phyloP scores from a whole-genome alignment of 1,140 invertebrate genomes.

The Rhopalosiphum padi region DNA sequence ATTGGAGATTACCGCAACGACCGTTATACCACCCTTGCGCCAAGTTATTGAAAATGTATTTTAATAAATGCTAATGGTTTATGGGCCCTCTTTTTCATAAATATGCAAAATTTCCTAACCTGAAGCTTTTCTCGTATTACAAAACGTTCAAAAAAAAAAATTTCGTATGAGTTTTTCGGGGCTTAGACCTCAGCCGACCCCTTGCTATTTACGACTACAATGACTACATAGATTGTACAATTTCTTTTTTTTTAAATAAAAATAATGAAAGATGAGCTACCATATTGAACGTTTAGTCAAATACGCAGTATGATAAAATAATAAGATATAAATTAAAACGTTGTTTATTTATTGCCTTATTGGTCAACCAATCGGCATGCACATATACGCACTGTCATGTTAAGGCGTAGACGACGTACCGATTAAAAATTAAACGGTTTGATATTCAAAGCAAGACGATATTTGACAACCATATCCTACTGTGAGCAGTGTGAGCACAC shows the following conservation, averaged over 20 bases:
- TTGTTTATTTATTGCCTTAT: neutral
- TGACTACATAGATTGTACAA: too few relatives aligned
- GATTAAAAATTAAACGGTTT: constrained; percentile 10
- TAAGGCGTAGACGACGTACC: neutral
- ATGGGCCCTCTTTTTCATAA: neutral
- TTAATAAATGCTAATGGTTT: neutral
- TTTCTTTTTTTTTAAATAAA: too few relatives aligned
- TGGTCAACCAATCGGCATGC: neutral
- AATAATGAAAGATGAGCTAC: too few relatives aligned
- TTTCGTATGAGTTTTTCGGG: too few relatives aligned
- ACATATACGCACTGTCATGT: neutral
- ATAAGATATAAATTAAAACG: neutral
- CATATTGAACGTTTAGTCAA: neutral
- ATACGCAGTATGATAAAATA: neutral
- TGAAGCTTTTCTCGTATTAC: too few relatives aligned
- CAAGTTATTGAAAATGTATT: neutral
- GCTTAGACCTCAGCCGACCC: too few relatives aligned
- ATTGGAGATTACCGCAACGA: neutral
- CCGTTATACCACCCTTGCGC: neutral
- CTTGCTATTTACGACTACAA: too few relatives aligned
- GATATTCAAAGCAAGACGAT: neutral
- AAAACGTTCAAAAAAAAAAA: too few relatives aligned
- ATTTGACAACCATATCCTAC: neutral
- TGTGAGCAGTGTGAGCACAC: neutral
- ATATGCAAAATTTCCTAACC: neutral